A percentile compares a stretch with the other conserved stretches of the same genome.
Conservation (phyloP, 2,113 vertebrate species). For the Gracilinanus agilis region DNA sequence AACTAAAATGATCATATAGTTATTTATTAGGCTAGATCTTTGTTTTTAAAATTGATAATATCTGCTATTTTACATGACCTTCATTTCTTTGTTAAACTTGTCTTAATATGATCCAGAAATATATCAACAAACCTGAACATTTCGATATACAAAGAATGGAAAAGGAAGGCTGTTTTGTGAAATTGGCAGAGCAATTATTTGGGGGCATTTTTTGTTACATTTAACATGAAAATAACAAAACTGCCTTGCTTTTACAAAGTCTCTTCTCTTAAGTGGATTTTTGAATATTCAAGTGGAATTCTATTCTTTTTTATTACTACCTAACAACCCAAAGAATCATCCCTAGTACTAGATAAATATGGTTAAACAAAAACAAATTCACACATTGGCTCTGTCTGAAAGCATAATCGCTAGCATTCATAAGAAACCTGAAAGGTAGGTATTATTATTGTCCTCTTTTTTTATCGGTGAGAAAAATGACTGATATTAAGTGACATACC, state of each 20-base stretch:
- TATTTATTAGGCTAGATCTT: slow-evolving; percentile 27
- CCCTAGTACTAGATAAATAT: background rate
- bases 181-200: background rate
- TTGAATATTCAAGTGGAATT: background rate
- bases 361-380: background rate
- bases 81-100: background rate
- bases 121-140: background rate
- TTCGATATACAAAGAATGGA: background rate
- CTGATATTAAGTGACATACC: background rate
- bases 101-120: background rate
- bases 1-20: slow-evolving; percentile 21
- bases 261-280: background rate
- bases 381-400: background rate
- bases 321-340: background rate
- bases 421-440: background rate
- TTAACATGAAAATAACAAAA: background rate
- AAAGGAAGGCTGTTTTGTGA: background rate
- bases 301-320: background rate
- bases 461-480: background rate
- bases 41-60: too few relatives aligned
- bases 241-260: background rate
- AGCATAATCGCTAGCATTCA: background rate
- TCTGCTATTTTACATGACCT: background rate
- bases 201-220: background rate
- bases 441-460: background rate